phyloP scores from a whole-genome alignment of 2,113 vertebrate species.

The Perccottus glenii region DNA sequence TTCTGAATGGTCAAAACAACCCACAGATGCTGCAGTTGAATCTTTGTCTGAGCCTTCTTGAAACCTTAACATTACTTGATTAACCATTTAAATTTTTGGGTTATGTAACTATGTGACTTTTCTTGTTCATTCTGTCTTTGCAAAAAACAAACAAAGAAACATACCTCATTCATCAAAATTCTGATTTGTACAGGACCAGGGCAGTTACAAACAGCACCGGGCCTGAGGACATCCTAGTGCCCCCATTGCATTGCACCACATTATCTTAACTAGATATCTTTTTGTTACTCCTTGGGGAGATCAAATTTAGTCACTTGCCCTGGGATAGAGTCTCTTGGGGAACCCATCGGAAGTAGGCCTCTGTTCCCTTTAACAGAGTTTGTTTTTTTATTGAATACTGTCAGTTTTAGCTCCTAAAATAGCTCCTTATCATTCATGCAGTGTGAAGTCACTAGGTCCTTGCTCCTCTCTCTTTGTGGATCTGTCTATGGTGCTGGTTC shows the following conservation, averaged over 20 bases:
- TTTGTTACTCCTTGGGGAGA: conserved; percentile 25
- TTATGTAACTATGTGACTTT: neutral
- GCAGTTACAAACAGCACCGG: neutral
- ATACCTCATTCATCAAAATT: neutral
- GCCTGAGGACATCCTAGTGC: conserved; percentile 2
- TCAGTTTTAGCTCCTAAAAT: conserved; percentile 21
- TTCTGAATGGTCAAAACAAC: too few species aligned
- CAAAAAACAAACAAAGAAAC: neutral
- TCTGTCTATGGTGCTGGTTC: conserved; percentile 28
- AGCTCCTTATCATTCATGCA: conserved; percentile 9
- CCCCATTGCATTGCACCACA: conserved; percentile 13
- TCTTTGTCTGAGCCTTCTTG: neutral
- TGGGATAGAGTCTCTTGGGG: conserved; percentile 44
- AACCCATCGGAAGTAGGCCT: conserved; percentile 43
- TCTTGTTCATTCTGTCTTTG: neutral
- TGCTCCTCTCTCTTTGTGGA: conserved; percentile 3
- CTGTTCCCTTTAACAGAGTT: conserved; percentile 34
- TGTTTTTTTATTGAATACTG: neutral
- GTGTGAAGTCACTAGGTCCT: conserved; percentile 12
- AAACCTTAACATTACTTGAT: too few species aligned
- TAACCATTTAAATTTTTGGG: neutral
- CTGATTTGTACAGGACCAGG: neutral
- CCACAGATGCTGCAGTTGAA: neutral
- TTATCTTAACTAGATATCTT: conserved; percentile 1
- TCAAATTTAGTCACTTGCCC: conserved; percentile 18